Evolutionary conservation across 2,888 invertebrate genomes (phyloP).

Genomic region (Megaustenia siamemsis): DNA sequence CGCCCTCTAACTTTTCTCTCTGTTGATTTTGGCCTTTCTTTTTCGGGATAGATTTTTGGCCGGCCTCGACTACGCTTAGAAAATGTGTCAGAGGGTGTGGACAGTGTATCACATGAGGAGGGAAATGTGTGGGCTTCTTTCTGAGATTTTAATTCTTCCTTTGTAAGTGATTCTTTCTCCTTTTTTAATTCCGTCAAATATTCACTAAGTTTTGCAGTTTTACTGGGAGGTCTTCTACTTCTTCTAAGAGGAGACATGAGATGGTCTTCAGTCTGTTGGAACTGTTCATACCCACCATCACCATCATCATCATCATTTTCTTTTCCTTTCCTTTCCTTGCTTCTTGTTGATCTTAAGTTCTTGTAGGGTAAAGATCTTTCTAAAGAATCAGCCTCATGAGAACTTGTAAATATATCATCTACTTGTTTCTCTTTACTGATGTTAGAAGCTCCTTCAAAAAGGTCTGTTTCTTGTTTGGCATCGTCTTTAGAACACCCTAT

Average conservation of each 20-base stretch:
- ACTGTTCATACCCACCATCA: background rate
- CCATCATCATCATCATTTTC: constrained; percentile 6
- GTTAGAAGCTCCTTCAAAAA: background rate
- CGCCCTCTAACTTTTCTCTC: constrained; percentile 33
- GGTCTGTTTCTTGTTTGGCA: background rate
- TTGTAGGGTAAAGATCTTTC: background rate
- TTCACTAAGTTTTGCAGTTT: constrained; percentile 50
- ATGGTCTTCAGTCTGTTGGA: constrained; percentile 6
- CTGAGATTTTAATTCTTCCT: background rate
- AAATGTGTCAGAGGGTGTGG: background rate
- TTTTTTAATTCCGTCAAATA: constrained; percentile 46
- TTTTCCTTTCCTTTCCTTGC: constrained; percentile 4
- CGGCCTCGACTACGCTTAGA: constrained; percentile 38
- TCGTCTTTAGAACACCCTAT: background rate
- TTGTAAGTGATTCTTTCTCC: constrained; percentile 4
- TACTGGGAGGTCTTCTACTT: constrained; percentile 37
- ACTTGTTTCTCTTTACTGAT: background rate
- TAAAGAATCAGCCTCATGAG: background rate
- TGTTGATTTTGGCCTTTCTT: background rate
- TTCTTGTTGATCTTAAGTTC: constrained; percentile 17
- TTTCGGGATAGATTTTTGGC: constrained; percentile 29
- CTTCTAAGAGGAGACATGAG: constrained; percentile 35
- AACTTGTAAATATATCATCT: background rate
- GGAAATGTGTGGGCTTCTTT: background rate
- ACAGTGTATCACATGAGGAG: background rate